Evolutionary conservation across 92 coral and sea anemone species (phyloP).

Genomic region (Zoanthus sociatus): DNA sequence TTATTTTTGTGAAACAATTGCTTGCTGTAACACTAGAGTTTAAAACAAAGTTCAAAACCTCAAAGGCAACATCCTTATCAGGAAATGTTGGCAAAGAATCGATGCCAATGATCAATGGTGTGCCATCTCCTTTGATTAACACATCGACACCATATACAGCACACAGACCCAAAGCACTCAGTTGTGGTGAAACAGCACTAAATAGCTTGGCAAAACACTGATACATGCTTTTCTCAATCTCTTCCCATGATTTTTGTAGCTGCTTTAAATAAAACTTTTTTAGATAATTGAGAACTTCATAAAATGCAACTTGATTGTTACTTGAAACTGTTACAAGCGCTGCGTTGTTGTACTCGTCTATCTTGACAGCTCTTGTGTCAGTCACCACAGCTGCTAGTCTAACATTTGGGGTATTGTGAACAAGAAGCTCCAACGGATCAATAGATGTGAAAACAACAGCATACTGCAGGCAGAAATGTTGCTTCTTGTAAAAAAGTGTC

Average conservation of each 20-base stretch:
- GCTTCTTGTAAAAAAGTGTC: slow-evolving; percentile 69
- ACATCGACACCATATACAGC: slow-evolving; percentile 88
- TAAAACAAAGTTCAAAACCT: slow-evolving; percentile 66
- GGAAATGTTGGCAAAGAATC: slow-evolving; percentile 75
- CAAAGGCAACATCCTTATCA: slow-evolving; percentile 59
- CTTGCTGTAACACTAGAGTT: slow-evolving; percentile 41
- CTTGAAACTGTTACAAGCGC: slow-evolving; percentile 46
- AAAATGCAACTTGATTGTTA: slow-evolving; percentile 62
- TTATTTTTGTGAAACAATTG: slow-evolving; percentile 11
- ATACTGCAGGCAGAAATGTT: slow-evolving; percentile 82
- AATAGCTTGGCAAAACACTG: slow-evolving; percentile 70
- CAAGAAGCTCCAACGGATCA: slow-evolving; percentile 64
- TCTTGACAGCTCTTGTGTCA: slow-evolving; percentile 37
- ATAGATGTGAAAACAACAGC: slow-evolving; percentile 72
- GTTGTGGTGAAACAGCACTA: slow-evolving; percentile 61
- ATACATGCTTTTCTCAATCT: slow-evolving; percentile 55
- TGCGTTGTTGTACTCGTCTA: slow-evolving; percentile 75
- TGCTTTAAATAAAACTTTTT: slow-evolving; percentile 54
- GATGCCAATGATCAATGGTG: slow-evolving; percentile 74
- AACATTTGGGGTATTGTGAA: slow-evolving; percentile 82
- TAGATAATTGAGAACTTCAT: slow-evolving; percentile 69
- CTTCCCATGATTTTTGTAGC: slow-evolving; percentile 64
- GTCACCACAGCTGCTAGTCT: slow-evolving; percentile 59
- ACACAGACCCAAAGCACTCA: slow-evolving; percentile 50
- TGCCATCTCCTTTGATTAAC: slow-evolving; percentile 66